Evolutionary conservation across 2,113 vertebrate genomes (phyloP), one percentile per base, ranked within the genome.

Genomic region (Greenwoodochromis staneri): DNA sequence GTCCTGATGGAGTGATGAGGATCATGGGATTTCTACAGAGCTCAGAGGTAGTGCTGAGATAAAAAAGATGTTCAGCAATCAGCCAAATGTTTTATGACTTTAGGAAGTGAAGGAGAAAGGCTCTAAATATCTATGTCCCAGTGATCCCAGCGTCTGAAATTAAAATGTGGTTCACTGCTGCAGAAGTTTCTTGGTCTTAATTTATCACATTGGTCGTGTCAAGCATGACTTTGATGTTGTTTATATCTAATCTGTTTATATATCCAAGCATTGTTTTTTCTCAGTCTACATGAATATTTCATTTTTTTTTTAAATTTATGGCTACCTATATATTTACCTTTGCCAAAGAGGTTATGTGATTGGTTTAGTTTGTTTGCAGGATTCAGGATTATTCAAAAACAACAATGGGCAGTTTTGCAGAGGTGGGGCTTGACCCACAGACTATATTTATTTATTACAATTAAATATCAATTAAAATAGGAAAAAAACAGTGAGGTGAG

Each of bases 1-100:
- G 82, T 17, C 49, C 83, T 53, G 63, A 87, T 59, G 31, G 86
- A 84, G 54, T 83, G 92, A 88, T 87, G 89, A 76, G 83, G 69
- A 89, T 91, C 89, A 89, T 87, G 92, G 61, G 85, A 86, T 90
- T 91, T 88, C 12, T 82, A 51, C 61, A 45, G 31, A 31, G 36
- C 83, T 45, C 80, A 29, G 82, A 81, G 76, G 17, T 24, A 7
- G 57, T 10, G 47, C 24, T 59, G 73, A 47, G 57, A 85, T 85
- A 63, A 81, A 85, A 87, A 54, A 61, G 84, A 88, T 21, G 5
- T 73, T 88, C 69, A 85, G 55, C 7, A 38, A 51, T 82, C 76
- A 85, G 29, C 31, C 27, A 66, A 16, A 42, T 42, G 55, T 84
- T 88, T 73, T 24, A 81, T 55, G 11, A 73, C 51, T 81, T 66